Percentiles rank a stretch among this genome's conserved stretches.
Evolutionary conservation across 1,140 invertebrate species (phyloP).

Genomic region (Agraylea sexmaculata): DNA sequence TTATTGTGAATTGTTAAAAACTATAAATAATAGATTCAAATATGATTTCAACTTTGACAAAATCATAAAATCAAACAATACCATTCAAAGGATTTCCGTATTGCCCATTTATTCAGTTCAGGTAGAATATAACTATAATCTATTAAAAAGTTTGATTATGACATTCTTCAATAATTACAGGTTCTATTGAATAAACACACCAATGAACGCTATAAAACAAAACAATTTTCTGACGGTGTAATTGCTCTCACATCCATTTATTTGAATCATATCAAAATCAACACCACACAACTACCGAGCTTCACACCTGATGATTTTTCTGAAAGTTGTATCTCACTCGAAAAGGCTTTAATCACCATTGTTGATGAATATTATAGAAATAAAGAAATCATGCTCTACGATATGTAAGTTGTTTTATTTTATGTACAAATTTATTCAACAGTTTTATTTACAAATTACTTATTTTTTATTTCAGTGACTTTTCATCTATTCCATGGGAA

Average conservation of each 20-base stretch:
- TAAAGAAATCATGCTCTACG: slow-evolving; percentile 17
- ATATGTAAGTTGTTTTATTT: slow-evolving; percentile 14
- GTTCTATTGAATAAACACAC: too few species aligned
- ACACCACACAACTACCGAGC: slow-evolving; percentile 3
- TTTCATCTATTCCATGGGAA: slow-evolving; percentile 10
- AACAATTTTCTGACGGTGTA: too few species aligned
- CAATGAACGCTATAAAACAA: too few species aligned
- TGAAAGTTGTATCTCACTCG: slow-evolving; percentile 11
- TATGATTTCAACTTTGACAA: neutral
- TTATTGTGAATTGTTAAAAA: slow-evolving; percentile 5
- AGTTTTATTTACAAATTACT: neutral
- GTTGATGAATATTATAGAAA: slow-evolving; percentile 18
- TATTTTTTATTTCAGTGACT: slow-evolving; percentile 8
- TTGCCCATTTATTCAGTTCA: too few species aligned
- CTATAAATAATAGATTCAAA: too few species aligned
- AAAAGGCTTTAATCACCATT: slow-evolving; percentile 12
- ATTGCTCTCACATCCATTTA: slow-evolving; percentile 14
- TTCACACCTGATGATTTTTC: slow-evolving; percentile 14
- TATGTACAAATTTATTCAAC: neutral
- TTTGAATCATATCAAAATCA: slow-evolving; percentile 8
- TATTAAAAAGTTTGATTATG: too few species aligned
- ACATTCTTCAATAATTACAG: too few species aligned
- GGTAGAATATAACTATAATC: too few species aligned
- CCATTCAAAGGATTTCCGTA: too few species aligned
- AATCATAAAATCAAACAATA: slow-evolving; percentile 6